Percentiles rank a stretch among this genome's conserved stretches.
Evolutionary conservation across 2,888 invertebrate genomes (phyloP).

Genomic region (Parascotia fuliginaria): DNA sequence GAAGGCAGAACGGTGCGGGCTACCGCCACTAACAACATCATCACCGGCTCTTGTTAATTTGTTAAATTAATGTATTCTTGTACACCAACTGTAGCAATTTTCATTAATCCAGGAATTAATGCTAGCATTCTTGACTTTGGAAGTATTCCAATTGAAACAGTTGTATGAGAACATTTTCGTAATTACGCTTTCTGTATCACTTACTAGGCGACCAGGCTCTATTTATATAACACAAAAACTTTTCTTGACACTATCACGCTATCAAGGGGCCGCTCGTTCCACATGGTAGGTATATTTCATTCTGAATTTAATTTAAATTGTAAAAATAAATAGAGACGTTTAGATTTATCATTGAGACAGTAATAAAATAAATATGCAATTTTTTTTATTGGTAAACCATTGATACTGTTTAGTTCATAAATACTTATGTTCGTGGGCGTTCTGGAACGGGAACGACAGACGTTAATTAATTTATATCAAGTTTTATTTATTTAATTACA

Average conservation of each 20-base stretch:
- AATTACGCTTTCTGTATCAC: constrained; percentile 74
- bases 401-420: too few species aligned
- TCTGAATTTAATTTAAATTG: neutral
- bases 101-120: constrained; percentile 78
- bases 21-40: neutral
- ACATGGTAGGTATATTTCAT: constrained; percentile 24
- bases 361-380: too few species aligned
- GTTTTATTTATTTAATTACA: too few species aligned
- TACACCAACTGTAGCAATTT: constrained; percentile 55
- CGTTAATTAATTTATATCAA: neutral
- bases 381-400: too few species aligned
- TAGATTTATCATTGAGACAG: too few species aligned
- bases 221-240: constrained; percentile 67
- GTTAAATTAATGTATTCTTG: constrained; percentile 47
- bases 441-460: neutral
- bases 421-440: too few species aligned
- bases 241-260: constrained; percentile 49
- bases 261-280: constrained; percentile 41
- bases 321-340: too few species aligned
- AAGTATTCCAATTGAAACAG: constrained; percentile 78
- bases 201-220: constrained; percentile 65
- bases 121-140: constrained; percentile 74
- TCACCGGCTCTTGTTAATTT: constrained; percentile 37
- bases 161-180: constrained; percentile 71
- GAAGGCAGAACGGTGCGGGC: neutral